Conservation (phyloP, 2,888 invertebrate genomes). For the Lithophane semibrunnea region DNA sequence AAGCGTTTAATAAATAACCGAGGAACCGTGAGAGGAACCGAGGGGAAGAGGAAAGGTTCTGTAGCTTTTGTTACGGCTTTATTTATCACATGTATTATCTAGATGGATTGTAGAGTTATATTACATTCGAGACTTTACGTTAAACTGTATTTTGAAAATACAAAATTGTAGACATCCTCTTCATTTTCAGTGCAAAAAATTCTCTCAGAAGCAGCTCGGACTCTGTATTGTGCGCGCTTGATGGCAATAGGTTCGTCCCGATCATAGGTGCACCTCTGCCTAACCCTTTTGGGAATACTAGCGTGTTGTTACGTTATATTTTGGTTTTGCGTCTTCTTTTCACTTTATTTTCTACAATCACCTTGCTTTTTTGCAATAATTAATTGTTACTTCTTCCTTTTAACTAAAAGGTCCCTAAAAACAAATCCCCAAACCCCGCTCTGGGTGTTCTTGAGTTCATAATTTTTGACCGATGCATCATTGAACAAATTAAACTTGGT, state of each 20-base stretch:
- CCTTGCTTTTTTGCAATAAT: neutral
- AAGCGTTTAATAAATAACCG: constrained; percentile 56
- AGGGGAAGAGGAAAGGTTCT: constrained; percentile 30
- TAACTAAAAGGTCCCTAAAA: constrained; percentile 14
- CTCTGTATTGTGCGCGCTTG: no score
- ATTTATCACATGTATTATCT: neutral
- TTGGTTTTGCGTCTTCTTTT: no score
- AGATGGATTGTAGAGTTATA: neutral
- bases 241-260: no score
- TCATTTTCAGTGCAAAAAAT: neutral
- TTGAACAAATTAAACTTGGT: constrained; percentile 77
- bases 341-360: neutral
- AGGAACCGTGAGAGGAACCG: constrained; percentile 2
- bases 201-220: neutral
- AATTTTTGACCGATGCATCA: constrained; percentile 68
- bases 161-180: neutral
- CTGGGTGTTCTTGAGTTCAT: constrained; percentile 73
- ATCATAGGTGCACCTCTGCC: no score
- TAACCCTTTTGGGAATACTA: neutral
- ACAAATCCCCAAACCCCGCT: constrained; percentile 36
- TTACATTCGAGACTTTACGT: neutral
- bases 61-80: constrained; percentile 14
- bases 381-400: neutral
- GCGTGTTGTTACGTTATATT: neutral
- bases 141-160: neutral